Conservation (phyloP, 1,140 invertebrate species). For the Diploscapter pachys region DNA sequence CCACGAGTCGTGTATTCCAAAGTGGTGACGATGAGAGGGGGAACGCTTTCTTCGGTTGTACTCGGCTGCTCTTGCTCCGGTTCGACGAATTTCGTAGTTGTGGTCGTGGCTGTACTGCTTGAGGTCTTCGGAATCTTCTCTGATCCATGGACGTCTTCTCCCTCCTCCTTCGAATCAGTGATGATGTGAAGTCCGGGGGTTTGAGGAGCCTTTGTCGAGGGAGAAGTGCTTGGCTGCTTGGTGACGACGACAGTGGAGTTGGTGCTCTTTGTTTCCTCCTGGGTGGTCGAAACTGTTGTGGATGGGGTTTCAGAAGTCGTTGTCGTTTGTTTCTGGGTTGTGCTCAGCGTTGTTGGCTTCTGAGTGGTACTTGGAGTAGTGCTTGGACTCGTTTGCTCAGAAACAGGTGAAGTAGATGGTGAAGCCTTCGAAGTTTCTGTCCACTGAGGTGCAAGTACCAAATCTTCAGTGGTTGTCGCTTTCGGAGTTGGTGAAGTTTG, state of each 20-base stretch:
- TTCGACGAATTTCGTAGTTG: neutral
- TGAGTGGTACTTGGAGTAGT: too few species aligned
- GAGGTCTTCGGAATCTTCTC: neutral
- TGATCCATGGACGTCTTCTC: neutral
- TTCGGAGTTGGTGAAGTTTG: neutral
- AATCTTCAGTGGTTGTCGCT: neutral
- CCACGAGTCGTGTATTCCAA: constrained; percentile 3
- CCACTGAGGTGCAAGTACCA: neutral
- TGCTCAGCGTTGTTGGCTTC: too few species aligned
- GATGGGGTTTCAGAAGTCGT: constrained; percentile 3
- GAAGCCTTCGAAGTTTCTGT: constrained; percentile 14
- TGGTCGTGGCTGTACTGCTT: neutral
- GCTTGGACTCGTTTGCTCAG: too few species aligned
- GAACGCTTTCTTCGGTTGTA: constrained; percentile 4
- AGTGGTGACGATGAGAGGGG: constrained; percentile 1
- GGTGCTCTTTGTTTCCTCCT: neutral
- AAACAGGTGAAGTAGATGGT: neutral
- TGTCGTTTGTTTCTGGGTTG: neutral
- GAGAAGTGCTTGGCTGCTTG: neutral
- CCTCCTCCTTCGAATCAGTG: neutral
- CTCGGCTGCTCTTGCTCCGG: neutral
- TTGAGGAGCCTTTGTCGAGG: constrained; percentile 4
- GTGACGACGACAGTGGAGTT: constrained; percentile 3
- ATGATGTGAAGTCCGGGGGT: neutral
- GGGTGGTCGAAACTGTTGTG: neutral